Evolutionary conservation across 2,797 vertebrate genomes (phyloP), one percentile per base, ranked within the genome.

Genomic region (Darevskia nairensis): DNA sequence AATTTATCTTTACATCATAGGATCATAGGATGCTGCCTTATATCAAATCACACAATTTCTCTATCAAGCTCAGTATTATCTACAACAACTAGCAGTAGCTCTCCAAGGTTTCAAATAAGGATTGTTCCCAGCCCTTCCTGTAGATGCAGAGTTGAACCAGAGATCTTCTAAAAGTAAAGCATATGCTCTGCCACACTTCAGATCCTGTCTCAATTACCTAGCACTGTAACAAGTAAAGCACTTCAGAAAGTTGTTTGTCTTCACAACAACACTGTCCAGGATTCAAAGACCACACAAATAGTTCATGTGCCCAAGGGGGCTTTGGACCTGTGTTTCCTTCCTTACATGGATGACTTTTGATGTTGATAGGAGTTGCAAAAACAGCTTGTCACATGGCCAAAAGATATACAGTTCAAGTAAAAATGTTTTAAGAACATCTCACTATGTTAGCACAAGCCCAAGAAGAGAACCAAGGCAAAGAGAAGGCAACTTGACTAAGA

Each of bases 241-340:
- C 19, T 41, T 64, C 6, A 13, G 25, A 80, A 86, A 21, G 35
- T 21, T 71, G 39, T 66, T 72, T 86, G 85, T 35, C 8, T 11
- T 71, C 50, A 80, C 68, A 87, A 23, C 61, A 79, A 55, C 77
- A 86, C 25, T 80, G 41, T 44, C 46, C 77, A 80, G 17, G 85
- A 72, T 29, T 41, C 32, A 86, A 72, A 80, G 35, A n/a, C 46
- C 46, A 86, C 32, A 86, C 25, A n/a, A 39, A 35, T 9, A 19
- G 66, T 59, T 79, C 6, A 59, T 21, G 17, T 46, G 74, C 29
- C 84, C 39, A 79, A 44, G 25, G 27, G 10, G 15, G 29, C 21
- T 41, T 80, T 19, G 35, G 7, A 15, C 8, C 15, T 74, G 61
- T 46, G 25, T 55, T 71, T 71, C 46, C 27, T 19, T 68, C 78